A percentile compares a stretch with the other conserved stretches of the same genome.
These are phyloP conservation scores for Pituophis catenifer DNA, from an alignment of 2,113 vertebrate genomes.

Conservation along the genomic window DNA sequence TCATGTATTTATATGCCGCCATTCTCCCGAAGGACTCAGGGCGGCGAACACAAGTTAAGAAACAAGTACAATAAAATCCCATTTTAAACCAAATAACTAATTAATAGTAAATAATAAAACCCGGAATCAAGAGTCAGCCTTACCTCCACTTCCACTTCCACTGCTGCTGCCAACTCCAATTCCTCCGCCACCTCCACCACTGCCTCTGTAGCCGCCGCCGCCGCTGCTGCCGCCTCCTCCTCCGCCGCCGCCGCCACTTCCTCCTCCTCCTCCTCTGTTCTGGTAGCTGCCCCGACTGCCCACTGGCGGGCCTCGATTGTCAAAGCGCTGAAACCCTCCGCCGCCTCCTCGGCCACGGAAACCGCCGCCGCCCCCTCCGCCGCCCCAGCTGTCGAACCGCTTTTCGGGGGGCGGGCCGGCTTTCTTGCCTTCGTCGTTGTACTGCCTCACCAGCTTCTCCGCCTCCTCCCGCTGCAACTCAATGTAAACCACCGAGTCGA, in stretches of 20 bases:
- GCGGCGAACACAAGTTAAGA: no score
- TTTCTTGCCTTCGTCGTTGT: conserved; percentile 88
- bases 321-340: conserved; percentile 80
- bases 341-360: conserved; percentile 74
- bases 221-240: not conserved
- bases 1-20: no score
- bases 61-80: no score
- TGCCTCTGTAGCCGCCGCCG: conserved; percentile 31
- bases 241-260: conserved; percentile 17
- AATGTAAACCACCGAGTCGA: conserved; percentile 78
- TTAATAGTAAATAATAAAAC: no score
- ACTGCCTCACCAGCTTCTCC: conserved; percentile 80
- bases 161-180: not conserved
- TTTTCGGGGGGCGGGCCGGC: conserved; percentile 87
- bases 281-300: conserved; percentile 71
- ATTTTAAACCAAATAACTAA: no score
- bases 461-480: conserved; percentile 85
- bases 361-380: conserved; percentile 74
- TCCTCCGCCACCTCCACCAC: not conserved
- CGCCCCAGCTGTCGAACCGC: conserved; percentile 81
- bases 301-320: conserved; percentile 72
- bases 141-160: not conserved
- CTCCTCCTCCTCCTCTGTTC: conserved; percentile 69
- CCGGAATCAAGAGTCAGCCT: not conserved
- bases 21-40: no score